A percentile compares a stretch with the other conserved stretches of the same genome.
phyloP scores from a whole-genome alignment of 2,888 invertebrate genomes.

The Dryomyza anilis region DNA sequence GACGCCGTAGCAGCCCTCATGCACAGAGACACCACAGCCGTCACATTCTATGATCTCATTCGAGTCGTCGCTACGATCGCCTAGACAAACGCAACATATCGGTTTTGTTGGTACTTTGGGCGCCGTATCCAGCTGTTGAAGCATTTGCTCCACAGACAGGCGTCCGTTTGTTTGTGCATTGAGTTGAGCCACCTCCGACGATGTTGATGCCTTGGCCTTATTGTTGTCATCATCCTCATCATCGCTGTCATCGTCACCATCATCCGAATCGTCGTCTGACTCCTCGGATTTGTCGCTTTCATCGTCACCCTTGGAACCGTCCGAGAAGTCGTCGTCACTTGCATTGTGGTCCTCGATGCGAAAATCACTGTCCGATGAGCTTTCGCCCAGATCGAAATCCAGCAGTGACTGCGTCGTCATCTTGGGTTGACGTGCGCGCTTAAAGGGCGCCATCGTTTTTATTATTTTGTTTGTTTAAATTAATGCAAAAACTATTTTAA shows the following conservation, averaged over 20 bases:
- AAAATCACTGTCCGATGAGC: constrained; percentile 94
- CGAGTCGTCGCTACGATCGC: constrained; percentile 88
- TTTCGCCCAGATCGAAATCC: constrained; percentile 85
- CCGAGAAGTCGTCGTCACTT: constrained; percentile 65
- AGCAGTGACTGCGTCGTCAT: constrained; percentile 73
- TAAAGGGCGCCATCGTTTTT: constrained; percentile 48
- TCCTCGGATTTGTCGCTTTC: constrained; percentile 58
- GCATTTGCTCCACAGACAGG: constrained; percentile 31
- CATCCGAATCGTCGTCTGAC: constrained; percentile 36
- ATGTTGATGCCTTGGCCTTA: too few relatives aligned
- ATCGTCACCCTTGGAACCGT: constrained; percentile 64
- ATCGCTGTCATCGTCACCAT: constrained; percentile 53
- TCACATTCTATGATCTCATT: constrained; percentile 98
- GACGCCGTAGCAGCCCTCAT: constrained; percentile 96
- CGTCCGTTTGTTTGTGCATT: constrained; percentile 37
- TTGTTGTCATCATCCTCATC: constrained; percentile 37
- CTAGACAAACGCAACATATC: constrained; percentile 91
- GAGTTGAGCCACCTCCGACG: too few relatives aligned
- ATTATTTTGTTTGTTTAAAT: too few relatives aligned
- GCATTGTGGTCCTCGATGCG: constrained; percentile 84
- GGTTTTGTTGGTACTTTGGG: constrained; percentile 69
- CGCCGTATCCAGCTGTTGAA: constrained; percentile 35
- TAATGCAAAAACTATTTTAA: constrained; percentile 30
- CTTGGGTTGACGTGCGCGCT: constrained; percentile 67
- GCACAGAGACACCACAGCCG: constrained; percentile 93